Evolutionary conservation across 1,140 invertebrate genomes (phyloP).

Genomic region (Liolophura sinensis): DNA sequence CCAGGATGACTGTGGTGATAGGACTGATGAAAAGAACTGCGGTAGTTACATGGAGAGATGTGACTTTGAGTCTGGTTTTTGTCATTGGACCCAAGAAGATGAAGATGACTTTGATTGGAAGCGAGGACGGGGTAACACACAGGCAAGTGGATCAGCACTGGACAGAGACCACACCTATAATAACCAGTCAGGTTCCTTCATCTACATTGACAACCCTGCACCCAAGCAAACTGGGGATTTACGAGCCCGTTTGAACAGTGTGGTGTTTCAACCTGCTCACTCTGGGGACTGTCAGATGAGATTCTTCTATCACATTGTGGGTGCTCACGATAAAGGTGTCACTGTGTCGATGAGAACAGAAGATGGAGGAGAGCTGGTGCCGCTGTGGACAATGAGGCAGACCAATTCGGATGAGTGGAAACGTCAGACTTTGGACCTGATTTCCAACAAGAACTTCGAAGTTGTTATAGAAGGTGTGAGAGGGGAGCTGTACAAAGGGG

Average conservation of each 20-base stretch:
- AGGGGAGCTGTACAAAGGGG: slow-evolving; percentile 35
- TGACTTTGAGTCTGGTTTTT: slow-evolving; percentile 21
- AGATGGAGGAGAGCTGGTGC: slow-evolving; percentile 22
- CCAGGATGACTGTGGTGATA: slow-evolving; percentile 47
- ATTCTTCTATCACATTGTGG: slow-evolving; percentile 29
- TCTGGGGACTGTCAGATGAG: slow-evolving; percentile 6
- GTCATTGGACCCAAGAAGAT: slow-evolving; percentile 22
- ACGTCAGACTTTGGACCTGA: slow-evolving; percentile 15
- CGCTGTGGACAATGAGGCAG: slow-evolving; percentile 29
- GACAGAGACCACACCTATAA: slow-evolving; percentile 17
- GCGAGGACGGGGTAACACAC: slow-evolving; percentile 16
- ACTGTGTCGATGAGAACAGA: slow-evolving; percentile 19
- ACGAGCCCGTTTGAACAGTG: slow-evolving; percentile 6
- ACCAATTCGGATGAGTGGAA: slow-evolving; percentile 27
- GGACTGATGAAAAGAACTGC: slow-evolving; percentile 40
- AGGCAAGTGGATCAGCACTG: slow-evolving; percentile 19
- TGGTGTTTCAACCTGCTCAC: slow-evolving; percentile 1
- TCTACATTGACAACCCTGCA: slow-evolving; percentile 26
- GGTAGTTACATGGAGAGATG: slow-evolving; percentile 31
- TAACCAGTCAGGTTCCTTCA: slow-evolving; percentile 26
- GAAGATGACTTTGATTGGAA: slow-evolving; percentile 11
- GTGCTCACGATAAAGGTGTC: slow-evolving; percentile 16
- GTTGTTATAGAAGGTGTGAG: slow-evolving; percentile 44
- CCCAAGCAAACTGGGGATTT: not conserved
- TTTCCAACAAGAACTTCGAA: slow-evolving; percentile 31